These are phyloP conservation scores for Akabosia matsudoensis DNA, from an alignment of 1,140 invertebrate genomes.

Conservation along the genomic window DNA sequence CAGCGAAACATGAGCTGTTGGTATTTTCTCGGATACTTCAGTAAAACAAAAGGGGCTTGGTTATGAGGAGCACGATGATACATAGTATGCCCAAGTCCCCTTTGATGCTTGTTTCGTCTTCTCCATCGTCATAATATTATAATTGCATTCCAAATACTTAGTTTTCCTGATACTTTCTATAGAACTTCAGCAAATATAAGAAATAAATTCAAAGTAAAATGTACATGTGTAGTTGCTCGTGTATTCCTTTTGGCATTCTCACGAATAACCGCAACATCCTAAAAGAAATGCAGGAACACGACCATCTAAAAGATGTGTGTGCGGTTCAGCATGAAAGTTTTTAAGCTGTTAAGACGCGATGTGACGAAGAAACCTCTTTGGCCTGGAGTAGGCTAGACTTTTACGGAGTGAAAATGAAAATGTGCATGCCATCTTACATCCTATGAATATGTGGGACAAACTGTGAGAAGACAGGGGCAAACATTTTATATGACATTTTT, in stretches of 20 bases:
- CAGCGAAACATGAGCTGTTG: slow-evolving; percentile 3
- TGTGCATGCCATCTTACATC: background rate
- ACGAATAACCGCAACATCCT: background rate
- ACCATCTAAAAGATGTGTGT: too few relatives aligned
- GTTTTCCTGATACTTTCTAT: background rate
- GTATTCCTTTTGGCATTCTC: background rate
- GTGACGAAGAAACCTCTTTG: background rate
- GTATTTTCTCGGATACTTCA: background rate
- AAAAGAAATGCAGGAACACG: background rate
- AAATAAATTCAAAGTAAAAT: background rate
- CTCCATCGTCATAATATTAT: background rate
- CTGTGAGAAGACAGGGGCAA: background rate
- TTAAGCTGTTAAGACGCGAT: background rate
- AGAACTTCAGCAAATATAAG: too few relatives aligned
- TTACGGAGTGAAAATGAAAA: slow-evolving; percentile 5
- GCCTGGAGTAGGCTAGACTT: background rate
- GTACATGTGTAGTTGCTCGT: background rate
- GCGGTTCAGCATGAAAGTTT: background rate
- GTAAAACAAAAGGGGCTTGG: too few relatives aligned
- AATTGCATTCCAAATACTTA: background rate
- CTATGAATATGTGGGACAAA: background rate
- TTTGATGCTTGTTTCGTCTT: background rate
- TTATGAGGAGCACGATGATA: background rate
- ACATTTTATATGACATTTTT: background rate
- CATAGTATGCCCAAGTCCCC: background rate